A percentile compares a stretch with the other conserved stretches of the same genome.
Conservation (phyloP, 1,140 invertebrate species). For the Heterodera schachtii region DNA sequence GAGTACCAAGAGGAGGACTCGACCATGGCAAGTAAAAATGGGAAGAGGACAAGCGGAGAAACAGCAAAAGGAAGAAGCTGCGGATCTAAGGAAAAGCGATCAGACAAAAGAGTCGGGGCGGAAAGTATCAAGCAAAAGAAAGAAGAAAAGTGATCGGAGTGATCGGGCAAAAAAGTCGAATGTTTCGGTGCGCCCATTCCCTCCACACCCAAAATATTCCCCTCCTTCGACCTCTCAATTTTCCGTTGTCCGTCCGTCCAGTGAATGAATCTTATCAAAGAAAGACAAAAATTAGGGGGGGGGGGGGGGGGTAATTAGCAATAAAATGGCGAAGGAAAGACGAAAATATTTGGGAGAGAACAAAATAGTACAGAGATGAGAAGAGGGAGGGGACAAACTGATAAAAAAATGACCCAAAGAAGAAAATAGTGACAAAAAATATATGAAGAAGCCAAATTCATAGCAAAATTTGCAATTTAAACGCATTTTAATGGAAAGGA, state of each 20-base stretch:
- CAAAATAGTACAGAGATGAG: neutral
- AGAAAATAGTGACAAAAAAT: neutral
- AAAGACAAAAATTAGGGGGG: neutral
- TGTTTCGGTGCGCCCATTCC: too few relatives aligned
- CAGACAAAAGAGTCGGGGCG: too few relatives aligned
- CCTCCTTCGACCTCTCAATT: neutral
- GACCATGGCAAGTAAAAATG: neutral
- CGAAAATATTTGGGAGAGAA: neutral
- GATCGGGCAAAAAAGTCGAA: neutral
- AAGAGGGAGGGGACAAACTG: neutral
- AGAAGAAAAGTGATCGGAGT: neutral
- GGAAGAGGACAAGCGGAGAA: too few relatives aligned
- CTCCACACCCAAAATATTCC: neutral
- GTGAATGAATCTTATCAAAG: slow-evolving; percentile 1
- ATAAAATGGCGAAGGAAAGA: neutral
- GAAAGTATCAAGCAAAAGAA: too few relatives aligned
- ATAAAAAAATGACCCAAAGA: slow-evolving; percentile 13
- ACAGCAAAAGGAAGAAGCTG: too few relatives aligned
- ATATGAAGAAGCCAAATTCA: too few relatives aligned
- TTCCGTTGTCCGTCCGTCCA: neutral
- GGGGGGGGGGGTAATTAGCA: neutral
- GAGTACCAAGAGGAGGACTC: slow-evolving; percentile 49
- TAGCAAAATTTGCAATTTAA: slow-evolving; percentile 37
- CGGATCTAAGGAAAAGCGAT: too few relatives aligned
- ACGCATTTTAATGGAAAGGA: slow-evolving; percentile 34